These are phyloP conservation scores for Polydrusus tereticollis DNA, from an alignment of 2,888 invertebrate genomes.

Conservation along the genomic window DNA sequence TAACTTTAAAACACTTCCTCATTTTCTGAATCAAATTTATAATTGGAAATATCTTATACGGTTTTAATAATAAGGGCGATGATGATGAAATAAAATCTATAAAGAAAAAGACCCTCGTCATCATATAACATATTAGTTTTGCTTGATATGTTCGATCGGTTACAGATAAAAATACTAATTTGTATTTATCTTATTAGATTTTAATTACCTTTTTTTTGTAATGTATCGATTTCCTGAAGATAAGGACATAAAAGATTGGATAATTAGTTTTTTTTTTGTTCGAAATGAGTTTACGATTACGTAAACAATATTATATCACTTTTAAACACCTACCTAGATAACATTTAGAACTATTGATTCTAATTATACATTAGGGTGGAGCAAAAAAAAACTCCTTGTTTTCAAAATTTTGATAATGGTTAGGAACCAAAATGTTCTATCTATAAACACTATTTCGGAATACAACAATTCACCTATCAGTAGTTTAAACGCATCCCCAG, in stretches of 20 bases:
- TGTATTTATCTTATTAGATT: constrained; percentile 47
- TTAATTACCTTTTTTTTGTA: constrained; percentile 46
- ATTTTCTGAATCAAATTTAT: constrained; percentile 17
- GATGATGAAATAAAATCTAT: constrained; percentile 22
- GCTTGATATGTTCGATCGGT: constrained; percentile 42
- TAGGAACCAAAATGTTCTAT: no score
- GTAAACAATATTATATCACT: no score
- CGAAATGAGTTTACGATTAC: background rate
- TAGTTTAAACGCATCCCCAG: no score
- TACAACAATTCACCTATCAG: no score
- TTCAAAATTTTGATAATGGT: no score
- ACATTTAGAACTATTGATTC: no score
- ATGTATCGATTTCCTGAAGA: constrained; percentile 24
- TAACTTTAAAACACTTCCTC: constrained; percentile 19
- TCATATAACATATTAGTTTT: constrained; percentile 40
- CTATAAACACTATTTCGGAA: no score
- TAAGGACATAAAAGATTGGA: constrained; percentile 7
- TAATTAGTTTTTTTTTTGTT: constrained; percentile 8
- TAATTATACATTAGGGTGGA: no score
- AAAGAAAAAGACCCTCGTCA: constrained; percentile 33
- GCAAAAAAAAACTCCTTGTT: no score
- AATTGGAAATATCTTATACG: constrained; percentile 37
- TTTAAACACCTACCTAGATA: no score
- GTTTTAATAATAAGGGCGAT: constrained; percentile 31
- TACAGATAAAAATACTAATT: constrained; percentile 48